Base-by-base conservation (phyloP, 2,888 invertebrate species). In the Bombylius major region DNA sequence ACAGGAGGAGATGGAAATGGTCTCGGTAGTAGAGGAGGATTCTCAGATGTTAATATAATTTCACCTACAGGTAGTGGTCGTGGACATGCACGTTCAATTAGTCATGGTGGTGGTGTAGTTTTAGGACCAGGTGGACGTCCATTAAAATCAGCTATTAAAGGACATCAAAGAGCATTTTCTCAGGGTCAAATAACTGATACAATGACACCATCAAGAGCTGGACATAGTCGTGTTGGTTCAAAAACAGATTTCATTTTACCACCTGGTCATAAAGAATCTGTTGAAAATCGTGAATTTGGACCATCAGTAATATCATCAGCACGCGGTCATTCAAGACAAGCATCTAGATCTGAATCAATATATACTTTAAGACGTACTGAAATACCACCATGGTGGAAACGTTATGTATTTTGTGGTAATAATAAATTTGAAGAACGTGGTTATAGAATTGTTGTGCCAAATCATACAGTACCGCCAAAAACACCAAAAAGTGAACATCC, bases 181-280 rank as follows among this genome's bases (percentile, higher is more conserved):
- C 91, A 92, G 66, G 91, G 91, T 1, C 89, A 90, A 74, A 89
- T 91, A 60, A 82, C 83, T 56, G 87, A 86, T 63, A 77, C 70
- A 8, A 76, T 68, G 47, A 69, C 67, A 55, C 66, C 69, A 31
- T 58, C 57, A 62, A 65, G 77, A 47, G 79, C 82, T 11, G 87
- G 87, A 1, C 89, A 90, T 77, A 87, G 83, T 70, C 82, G 91
- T 51, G 84, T 88, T 34, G 87, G 87, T 58, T 90, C 90, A 60
- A 88, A 87, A 69, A 92, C 92, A 3, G 92, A 92, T 69, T 92
- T 92, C 68, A 91, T 90, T 63, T 76, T 92, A 58, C 92, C 92
- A 1, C 88, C 89, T 0, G 89, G 89, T 0, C 89, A 92, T 71
- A 83, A 89, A 63, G 89, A 90, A 61, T 75, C 78, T 42, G 84